These are phyloP conservation scores for Eledona agricola DNA, from an alignment of 2,888 invertebrate genomes.

Conservation along the genomic window DNA sequence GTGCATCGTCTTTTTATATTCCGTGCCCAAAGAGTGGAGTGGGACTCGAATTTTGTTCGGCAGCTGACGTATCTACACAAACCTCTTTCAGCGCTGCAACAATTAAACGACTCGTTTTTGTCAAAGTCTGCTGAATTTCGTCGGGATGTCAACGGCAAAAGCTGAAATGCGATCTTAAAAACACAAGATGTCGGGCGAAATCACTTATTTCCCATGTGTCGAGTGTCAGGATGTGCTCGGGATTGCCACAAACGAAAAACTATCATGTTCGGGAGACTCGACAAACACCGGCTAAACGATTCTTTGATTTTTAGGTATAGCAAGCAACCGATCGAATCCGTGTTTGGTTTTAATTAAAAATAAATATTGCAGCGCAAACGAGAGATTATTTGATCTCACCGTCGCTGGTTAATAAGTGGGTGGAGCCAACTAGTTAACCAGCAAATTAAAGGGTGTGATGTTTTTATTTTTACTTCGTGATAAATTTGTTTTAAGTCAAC, in stretches of 20 bases:
- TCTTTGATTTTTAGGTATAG: too few relatives aligned
- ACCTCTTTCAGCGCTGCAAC: slow-evolving; percentile 4
- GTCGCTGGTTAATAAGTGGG: too few relatives aligned
- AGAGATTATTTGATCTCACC: neutral
- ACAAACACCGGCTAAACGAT: too few relatives aligned
- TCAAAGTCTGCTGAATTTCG: slow-evolving; percentile 16
- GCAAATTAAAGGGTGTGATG: too few relatives aligned
- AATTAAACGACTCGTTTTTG: slow-evolving; percentile 16
- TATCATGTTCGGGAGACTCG: slow-evolving; percentile 7
- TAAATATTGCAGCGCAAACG: slow-evolving; percentile 3
- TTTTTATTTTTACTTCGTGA: too few relatives aligned
- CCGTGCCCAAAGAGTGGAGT: too few relatives aligned
- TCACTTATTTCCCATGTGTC: slow-evolving; percentile 35
- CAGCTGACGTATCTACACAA: too few relatives aligned
- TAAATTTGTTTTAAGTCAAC: too few relatives aligned
- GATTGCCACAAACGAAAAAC: slow-evolving; percentile 20
- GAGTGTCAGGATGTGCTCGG: slow-evolving; percentile 24
- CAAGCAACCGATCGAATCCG: slow-evolving; percentile 6
- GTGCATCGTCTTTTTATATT: too few relatives aligned
- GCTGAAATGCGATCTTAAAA: slow-evolving; percentile 30
- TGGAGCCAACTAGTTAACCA: too few relatives aligned
- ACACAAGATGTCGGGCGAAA: slow-evolving; percentile 23
- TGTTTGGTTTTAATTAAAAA: slow-evolving; percentile 17
- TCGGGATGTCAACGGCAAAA: slow-evolving; percentile 19
- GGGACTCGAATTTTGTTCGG: too few relatives aligned